A percentile compares a stretch with the other conserved stretches of the same genome.
Evolutionary conservation across 2,113 vertebrate species (phyloP).

Genomic region (Gallinago media): DNA sequence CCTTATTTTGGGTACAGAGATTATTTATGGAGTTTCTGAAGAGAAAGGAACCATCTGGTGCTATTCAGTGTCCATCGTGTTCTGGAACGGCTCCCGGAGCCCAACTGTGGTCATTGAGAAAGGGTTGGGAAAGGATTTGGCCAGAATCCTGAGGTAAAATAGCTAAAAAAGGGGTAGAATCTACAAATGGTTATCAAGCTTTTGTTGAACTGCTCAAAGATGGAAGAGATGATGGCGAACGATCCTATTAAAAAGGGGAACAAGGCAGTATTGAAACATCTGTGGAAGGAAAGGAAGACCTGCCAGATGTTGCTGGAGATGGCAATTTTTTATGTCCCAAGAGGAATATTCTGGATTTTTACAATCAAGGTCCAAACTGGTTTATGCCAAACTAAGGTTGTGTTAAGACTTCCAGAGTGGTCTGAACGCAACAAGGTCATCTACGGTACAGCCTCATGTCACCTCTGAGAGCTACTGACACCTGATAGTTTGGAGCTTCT

Average conservation of each 20-base stretch:
- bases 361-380: background rate
- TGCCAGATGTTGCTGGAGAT: background rate
- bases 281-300: background rate
- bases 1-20: background rate
- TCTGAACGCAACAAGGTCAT: background rate
- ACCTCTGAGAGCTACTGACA: background rate
- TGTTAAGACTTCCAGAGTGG: background rate
- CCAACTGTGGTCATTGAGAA: rapidly evolving
- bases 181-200: background rate
- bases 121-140: background rate
- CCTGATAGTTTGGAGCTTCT: background rate
- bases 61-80: background rate
- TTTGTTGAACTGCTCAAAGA: background rate
- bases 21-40: background rate
- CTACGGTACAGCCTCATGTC: background rate
- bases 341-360: background rate
- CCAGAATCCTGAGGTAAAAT: background rate
- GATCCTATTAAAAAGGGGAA: background rate
- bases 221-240: background rate
- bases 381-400: background rate
- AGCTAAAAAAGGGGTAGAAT: background rate
- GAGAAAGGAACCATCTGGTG: background rate
- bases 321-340: background rate
- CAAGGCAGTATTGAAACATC: background rate
- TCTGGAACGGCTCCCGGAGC: background rate